These are phyloP conservation scores for Temnothorax unifasciatus DNA, from an alignment of 2,888 invertebrate genomes.

Conservation along the genomic window DNA sequence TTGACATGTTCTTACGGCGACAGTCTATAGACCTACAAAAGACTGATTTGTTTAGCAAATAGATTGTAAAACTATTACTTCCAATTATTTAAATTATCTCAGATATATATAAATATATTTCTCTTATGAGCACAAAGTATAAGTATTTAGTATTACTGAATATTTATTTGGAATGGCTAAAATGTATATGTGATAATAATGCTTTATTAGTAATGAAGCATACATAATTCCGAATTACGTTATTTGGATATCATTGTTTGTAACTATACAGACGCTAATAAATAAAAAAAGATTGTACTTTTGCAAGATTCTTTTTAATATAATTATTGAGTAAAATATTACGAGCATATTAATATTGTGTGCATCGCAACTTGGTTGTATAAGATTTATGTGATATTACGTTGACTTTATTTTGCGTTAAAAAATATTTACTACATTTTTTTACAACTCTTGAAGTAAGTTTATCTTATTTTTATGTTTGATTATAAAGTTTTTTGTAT, in stretches of 20 bases:
- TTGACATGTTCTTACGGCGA: not conserved
- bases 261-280: not conserved
- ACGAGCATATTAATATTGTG: not conserved
- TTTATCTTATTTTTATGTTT: not conserved
- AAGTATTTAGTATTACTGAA: constrained; percentile 18
- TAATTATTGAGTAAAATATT: not conserved
- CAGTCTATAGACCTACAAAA: not conserved
- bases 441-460: constrained; percentile 6
- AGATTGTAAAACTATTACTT: not conserved
- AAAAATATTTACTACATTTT: not conserved
- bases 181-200: constrained; percentile 6
- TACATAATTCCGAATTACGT: constrained; percentile 10
- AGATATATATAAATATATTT: not conserved
- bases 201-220: not conserved
- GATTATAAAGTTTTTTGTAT: not conserved
- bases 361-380: not conserved
- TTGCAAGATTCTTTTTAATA: not conserved
- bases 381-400: constrained; percentile 1
- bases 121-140: not conserved
- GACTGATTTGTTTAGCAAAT: constrained; percentile 9
- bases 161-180: constrained; percentile 3
- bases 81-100: not conserved
- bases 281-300: constrained; percentile 21
- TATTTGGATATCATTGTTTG: not conserved
- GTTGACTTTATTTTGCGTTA: not conserved